Evolutionary conservation across 2,888 invertebrate genomes (phyloP), one percentile per base, ranked within the genome.

Genomic region (Pyrrhia umbra): DNA sequence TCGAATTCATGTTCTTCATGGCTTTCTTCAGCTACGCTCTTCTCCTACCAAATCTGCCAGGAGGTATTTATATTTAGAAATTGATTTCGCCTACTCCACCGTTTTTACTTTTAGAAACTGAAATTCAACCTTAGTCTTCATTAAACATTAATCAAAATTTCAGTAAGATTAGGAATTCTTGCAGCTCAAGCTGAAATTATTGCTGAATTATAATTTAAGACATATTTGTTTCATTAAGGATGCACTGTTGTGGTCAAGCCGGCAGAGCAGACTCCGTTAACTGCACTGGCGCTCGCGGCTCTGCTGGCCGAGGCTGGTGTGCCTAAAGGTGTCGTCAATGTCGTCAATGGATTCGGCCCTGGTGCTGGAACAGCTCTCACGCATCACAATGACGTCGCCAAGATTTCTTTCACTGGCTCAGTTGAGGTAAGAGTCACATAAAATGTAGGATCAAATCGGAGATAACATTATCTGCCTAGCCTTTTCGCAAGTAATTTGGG

Each of bases 191-290:
- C n/a, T n/a, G n/a, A n/a, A n/a, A n/a, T n/a, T n/a, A n/a, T n/a
- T n/a, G n/a, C n/a, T n/a, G n/a, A n/a, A n/a, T n/a, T n/a, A n/a
- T n/a, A n/a, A n/a, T n/a, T n/a, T n/a, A n/a, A 34, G 5, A 5
- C 34, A n/a, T n/a, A 4, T 34, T 34, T n/a, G n/a, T n/a, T n/a
- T 34, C 13, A 76, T 57, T 5, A 25, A 92, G 97, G 97, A 77
- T 96, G 98, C 85, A 97, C 97, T 0, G 96, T 98, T 15, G 96
- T 99, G 0, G 95, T 99, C 75, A 99, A 99, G 90, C 98, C 98
- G 0, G 99, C 99, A 0, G 99, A 99, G 88, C 99, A 99, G 91
- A 99, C 99, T 0, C 97, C 98, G 0, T 92, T 99, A 45, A 97
- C 98, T 0, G 98, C 99, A 0, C 93, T 98, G 16, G 97, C 97